Base-by-base conservation (phyloP, 2,888 invertebrate genomes). In the Amiota minor region DNA sequence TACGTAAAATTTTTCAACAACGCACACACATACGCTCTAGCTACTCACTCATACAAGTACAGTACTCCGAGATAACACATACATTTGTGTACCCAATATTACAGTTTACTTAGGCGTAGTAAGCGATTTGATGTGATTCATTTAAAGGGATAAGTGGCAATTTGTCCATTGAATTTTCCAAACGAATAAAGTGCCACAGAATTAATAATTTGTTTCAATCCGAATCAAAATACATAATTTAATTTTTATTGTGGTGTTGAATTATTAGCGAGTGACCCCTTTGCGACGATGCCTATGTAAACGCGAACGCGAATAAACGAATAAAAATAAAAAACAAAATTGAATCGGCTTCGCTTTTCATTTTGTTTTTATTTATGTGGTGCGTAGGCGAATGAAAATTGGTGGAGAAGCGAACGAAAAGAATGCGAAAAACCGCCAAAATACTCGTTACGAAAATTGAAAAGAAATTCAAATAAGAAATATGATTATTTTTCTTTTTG, bases 41-140 rank as follows among this genome's bases (percentile, higher is more conserved):
- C 79, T 81, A 78, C 76, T 77, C 72, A 83, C 76, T 77, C 72
- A 74, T 81, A 80, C 70, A 78, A 79, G 77, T 59, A 68, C 75
- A 78, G 65, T 71, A 62, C 78, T 62, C 74, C 67, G 49, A 81
- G 84, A 83, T 82, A 83, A 83, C 84, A 82, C 79, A 35, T 35
- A 81, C 77, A 84, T 83, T 84, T 83, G 78, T 80, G 81, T 83
- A 84, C 83, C 85, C 83, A 82, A 80, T 85, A 80, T 76, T 73
- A 35, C 76, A 79, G 76, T 76, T 75, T 73, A 68, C 49, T 53
- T 68, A 78, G 76, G 72, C 74, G 55, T 18, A 59, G 69, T 74
- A 49, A 67, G 70, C 1, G 67, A 47, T 47, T 16, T 49, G 12
- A 35, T 35, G 2, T 6, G 6, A 4, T 35, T 6, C 35, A 35